Conservation (phyloP, 2,888 invertebrate species). For the Heliconius ismenius region DNA sequence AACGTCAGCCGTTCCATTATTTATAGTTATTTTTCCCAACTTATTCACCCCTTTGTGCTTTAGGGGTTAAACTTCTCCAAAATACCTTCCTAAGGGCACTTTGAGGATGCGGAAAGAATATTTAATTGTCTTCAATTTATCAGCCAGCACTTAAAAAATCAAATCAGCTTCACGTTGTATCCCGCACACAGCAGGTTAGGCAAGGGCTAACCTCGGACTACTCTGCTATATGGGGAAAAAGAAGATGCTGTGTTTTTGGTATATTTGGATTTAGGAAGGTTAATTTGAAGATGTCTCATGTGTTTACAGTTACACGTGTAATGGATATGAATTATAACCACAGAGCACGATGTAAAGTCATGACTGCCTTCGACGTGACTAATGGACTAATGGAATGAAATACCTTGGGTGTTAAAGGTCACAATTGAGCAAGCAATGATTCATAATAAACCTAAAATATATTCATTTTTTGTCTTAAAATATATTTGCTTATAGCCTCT, state of each 20-base stretch:
- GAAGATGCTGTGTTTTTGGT: neutral
- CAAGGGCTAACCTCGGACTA: no score
- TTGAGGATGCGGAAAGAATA: conserved; percentile 10
- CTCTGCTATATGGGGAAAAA: neutral
- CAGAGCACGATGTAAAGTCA: conserved; percentile 16
- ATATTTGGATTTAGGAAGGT: neutral
- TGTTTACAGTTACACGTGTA: conserved; percentile 2
- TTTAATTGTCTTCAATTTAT: neutral
- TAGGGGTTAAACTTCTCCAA: neutral
- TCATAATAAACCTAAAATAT: conserved; percentile 11
- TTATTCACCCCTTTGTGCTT: neutral
- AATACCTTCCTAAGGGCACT: neutral
- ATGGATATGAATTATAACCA: conserved; percentile 4
- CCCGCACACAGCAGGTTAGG: no score
- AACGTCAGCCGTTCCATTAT: neutral
- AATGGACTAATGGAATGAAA: conserved; percentile 28
- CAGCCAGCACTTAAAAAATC: no score
- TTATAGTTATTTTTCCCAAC: no score
- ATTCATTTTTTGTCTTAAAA: neutral
- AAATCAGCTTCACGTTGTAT: no score
- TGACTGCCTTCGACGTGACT: conserved; percentile 30
- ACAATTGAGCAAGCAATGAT: conserved; percentile 32
- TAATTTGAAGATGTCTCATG: neutral
- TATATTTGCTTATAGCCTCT: neutral
- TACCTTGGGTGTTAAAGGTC: conserved; percentile 32